Evolutionary conservation across 2,888 invertebrate genomes (phyloP).

Genomic region (Chouioia cunea): DNA sequence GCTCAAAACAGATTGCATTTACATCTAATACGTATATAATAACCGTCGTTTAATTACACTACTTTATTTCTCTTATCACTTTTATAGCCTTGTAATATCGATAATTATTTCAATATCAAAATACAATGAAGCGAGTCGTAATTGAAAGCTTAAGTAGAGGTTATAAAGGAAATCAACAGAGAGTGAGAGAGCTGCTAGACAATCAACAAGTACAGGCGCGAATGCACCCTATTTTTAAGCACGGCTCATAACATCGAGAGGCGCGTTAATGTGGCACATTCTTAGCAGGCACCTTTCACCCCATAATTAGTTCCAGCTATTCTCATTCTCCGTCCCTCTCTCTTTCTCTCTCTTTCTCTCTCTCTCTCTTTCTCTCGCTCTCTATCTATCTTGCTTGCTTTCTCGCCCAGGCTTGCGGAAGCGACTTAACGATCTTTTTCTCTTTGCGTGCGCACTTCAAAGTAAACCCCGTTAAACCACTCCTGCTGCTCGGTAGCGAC

Average conservation of each 20-base stretch:
- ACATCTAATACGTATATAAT: too few relatives aligned
- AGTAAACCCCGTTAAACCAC: conserved; percentile 47
- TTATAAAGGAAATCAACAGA: too few relatives aligned
- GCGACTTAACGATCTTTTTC: too few relatives aligned
- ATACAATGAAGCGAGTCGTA: too few relatives aligned
- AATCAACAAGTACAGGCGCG: conserved; percentile 28
- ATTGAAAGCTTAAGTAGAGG: too few relatives aligned
- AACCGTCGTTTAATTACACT: too few relatives aligned
- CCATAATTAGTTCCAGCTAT: conserved; percentile 49
- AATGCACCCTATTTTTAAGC: conserved; percentile 39
- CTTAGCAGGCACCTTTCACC: conserved; percentile 45
- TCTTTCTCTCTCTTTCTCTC: conserved; percentile 20
- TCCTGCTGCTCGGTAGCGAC: conserved; percentile 44
- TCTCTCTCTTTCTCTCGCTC: background rate
- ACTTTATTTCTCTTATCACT: too few relatives aligned
- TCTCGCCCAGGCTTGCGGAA: too few relatives aligned
- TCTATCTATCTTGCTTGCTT: too few relatives aligned
- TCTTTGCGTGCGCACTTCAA: conserved; percentile 33
- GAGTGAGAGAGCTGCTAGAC: background rate
- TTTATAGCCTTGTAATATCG: too few relatives aligned
- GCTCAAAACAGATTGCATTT: too few relatives aligned
- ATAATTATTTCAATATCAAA: too few relatives aligned
- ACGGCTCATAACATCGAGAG: conserved; percentile 17
- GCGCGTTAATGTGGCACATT: conserved; percentile 30
- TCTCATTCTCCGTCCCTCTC: conserved; percentile 38